Base-by-base conservation (phyloP, 2,113 vertebrate species). In the Psophia crepitans region DNA sequence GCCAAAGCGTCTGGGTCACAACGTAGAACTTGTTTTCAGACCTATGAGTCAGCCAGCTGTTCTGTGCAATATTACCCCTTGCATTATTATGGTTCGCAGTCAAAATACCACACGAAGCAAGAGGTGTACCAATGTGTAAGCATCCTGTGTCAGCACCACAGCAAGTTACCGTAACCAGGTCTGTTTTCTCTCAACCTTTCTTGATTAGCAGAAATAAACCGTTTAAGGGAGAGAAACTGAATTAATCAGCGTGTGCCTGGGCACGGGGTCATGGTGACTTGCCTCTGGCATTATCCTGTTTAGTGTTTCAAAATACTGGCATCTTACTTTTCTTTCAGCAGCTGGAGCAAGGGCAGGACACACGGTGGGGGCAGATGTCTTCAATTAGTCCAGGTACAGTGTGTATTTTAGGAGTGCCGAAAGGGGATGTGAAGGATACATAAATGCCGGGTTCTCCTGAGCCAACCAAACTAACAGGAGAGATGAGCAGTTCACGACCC, bases 351-450 rank as follows among this genome's bases (percentile, higher is more conserved):
- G 54, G 58, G 49, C 66, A 83, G 83, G 57, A 58, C 12, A 56
- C 28, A 6, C 0, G 0, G 30, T 28, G 2, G 3, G 16, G 7
- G 21, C 4, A 1, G 37, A 24, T 21, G 18, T 54, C 35, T 33
- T 75, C 53, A 7, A 3, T 30, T 43, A 30, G 12, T 51, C 14
- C 44, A 61, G 54, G 41, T 61, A 33, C 74, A 54, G 22, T 0
- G 0, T 37, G 32, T 28, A 7, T 68, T 84, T 89, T 60, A 27
- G 65, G 57, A 63, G 14, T 2, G 3, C 49, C 28, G 22, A 21
- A 74, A 75, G 39, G 23, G 53, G 30, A 24, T 24, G 30, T 8
- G 27, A 68, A 60, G 57, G 80, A 11, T 54, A 30, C 12, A 8
- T 53, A 27, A 70, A 1, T 33, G 71, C n/a, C 0, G 0, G 14